Evolutionary conservation across 2,888 invertebrate genomes (phyloP), one percentile per base, ranked within the genome.

Genomic region (Drosophila formosana): DNA sequence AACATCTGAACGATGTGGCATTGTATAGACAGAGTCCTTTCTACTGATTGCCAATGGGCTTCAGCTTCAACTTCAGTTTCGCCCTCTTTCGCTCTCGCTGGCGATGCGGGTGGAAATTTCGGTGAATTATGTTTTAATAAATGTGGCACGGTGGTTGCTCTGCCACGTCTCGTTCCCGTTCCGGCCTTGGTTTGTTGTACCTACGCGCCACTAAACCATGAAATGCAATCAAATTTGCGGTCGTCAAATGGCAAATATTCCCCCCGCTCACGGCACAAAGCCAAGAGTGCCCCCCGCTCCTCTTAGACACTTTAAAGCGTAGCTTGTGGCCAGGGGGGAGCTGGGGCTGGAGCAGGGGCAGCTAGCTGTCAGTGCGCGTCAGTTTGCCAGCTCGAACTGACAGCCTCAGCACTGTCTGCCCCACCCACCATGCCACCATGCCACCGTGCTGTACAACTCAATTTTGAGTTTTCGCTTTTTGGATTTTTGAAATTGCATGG

Each of bases 181-280:
- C 53, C 61, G 52, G 64, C 68, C 66, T 75, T 56, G 61, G 60
- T 56, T 66, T 85, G 73, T 76, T 87, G 88, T 86, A 82, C 78
- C 88, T 89, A 74, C 76, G 82, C 75, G 85, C 81, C 73, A 84
- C 84, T 89, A 88, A 89, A 89, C 91, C 91, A 90, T 91, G 88
- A 91, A 91, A 91, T 91, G 91, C 91, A 91, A 91, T 91, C 91
- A 91, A 91, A 91, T 91, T 91, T 91, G 91, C 78, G 91, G 91
- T 91, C 91, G 90, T 90, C 91, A 89, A 90, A 89, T 88, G 81
- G 88, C 90, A 91, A 89, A 89, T 88, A 88, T 83, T 87, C 50
- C 43, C 30, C 49, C 47, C 65, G 18, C 49, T 28, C 13, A 2
- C 32, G 8, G 4, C 34, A n/a, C 46, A 8, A 28, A 50, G 52